These are phyloP conservation scores for Prorops nasuta DNA, from an alignment of 1,140 invertebrate genomes.

Conservation along the genomic window DNA sequence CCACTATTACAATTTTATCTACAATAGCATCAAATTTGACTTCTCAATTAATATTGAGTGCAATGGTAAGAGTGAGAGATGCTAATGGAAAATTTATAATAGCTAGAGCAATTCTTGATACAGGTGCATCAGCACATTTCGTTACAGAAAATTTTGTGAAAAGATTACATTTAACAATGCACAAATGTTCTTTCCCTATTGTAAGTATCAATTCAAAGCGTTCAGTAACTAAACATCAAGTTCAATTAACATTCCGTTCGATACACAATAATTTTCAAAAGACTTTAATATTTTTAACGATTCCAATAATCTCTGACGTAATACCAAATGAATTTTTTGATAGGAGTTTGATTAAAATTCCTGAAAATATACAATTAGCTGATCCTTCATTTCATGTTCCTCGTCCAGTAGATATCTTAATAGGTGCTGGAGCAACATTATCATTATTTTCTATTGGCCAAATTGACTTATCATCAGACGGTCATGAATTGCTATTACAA, in stretches of 20 bases:
- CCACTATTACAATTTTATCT: neutral
- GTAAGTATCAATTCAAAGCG: neutral
- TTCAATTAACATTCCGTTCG: slow-evolving; percentile 1
- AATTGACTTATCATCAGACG: slow-evolving; percentile 20
- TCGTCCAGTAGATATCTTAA: slow-evolving; percentile 26
- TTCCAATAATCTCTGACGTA: slow-evolving; percentile 5
- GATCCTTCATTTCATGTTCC: slow-evolving; percentile 31
- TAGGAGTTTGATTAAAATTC: slow-evolving; percentile 6
- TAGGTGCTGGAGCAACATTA: slow-evolving; percentile 28
- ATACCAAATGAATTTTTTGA: neutral
- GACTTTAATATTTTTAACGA: slow-evolving; percentile 12
- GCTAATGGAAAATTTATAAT: neutral
- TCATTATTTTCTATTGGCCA: slow-evolving; percentile 27
- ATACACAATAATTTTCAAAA: slow-evolving; percentile 1
- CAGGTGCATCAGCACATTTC: slow-evolving; percentile 10
- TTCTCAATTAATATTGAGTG: neutral
- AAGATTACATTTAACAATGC: neutral
- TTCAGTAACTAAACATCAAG: neutral
- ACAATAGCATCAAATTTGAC: neutral
- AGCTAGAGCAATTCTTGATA: slow-evolving; percentile 9
- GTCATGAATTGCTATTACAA: slow-evolving; percentile 21
- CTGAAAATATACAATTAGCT: slow-evolving; percentile 17
- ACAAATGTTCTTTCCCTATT: neutral
- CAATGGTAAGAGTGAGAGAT: neutral
- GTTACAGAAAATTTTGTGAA: slow-evolving; percentile 7